Base-by-base conservation (phyloP, 2,797 vertebrate genomes). In the Nannoperca australis region DNA sequence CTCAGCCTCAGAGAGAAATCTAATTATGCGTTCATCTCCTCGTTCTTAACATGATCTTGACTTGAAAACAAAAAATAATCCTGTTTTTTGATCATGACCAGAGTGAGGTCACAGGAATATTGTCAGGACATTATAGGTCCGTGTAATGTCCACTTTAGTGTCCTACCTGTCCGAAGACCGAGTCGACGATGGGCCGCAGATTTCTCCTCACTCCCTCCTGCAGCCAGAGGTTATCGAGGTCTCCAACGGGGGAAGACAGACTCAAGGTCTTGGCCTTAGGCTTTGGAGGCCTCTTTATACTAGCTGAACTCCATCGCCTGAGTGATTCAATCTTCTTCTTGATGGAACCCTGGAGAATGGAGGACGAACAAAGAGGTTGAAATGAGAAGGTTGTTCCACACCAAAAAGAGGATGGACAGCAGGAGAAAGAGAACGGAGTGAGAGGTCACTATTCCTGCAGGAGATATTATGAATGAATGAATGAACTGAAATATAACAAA, bases 131-230 rank as follows among this genome's bases (percentile, higher is more conserved):
- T 32, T 14, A 13, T 38, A 10, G 2, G 8, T 11, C 18, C 18
- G 44, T 63, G 5, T 22, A 14, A 18, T 2, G 24, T 1, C n/a
- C n/a, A 32, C 17, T 2, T 40, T 15, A 15, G 40, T 12, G 42
- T 75, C 92, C 70, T 94, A 96, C 95, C 94, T 96, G 95, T 61
- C 95, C 95, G 30, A 95, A 96, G 56, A 96, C 95, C 0, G 95
- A 95, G 78, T 94, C 94, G 0, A 95, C 94, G 1, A 95, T 95
- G 65, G 94, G 95, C 27, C 92, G 85, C 63, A 96, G 91, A 63
- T 91, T 95, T 58, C 84, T 90, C 34, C 81, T 88, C 51, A 94
- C 85, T 3, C 87, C 84, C 55, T 91, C 90, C 24, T 79, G 83
- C 50, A 92, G 76, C 86, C 86, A 90, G 32, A 87, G 58, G 15